Conservation (phyloP, 2,113 vertebrate genomes). For the Poeciliopsis occidentalis region DNA sequence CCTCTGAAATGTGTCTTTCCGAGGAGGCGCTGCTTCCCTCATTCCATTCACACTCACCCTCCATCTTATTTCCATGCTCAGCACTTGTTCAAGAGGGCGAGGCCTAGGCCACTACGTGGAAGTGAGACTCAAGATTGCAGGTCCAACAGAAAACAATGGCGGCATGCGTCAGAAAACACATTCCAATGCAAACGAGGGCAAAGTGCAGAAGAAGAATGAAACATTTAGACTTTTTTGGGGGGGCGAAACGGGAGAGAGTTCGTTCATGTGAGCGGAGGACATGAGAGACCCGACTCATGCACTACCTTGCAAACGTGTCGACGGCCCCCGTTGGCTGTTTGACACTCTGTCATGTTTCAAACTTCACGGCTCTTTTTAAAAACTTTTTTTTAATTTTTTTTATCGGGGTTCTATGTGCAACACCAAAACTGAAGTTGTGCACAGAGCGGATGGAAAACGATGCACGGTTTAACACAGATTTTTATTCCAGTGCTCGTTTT, state of each 20-base stretch:
- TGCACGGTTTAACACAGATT: not conserved
- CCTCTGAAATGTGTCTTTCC: conserved; percentile 32
- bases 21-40: conserved; percentile 43
- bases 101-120: conserved; percentile 15
- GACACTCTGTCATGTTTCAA: not conserved
- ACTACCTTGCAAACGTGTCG: not conserved
- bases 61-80: conserved; percentile 29
- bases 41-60: conserved; percentile 59
- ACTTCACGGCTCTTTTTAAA: not conserved
- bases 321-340: not conserved
- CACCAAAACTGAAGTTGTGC: not conserved
- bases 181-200: conserved; percentile 11
- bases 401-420: too few species aligned
- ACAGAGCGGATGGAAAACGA: not conserved
- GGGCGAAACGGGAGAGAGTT: not conserved
- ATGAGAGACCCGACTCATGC: not conserved
- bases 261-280: not conserved
- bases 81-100: conserved; percentile 25
- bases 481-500: not conserved
- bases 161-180: conserved; percentile 57
- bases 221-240: not conserved
- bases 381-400: too few species aligned
- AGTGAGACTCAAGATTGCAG: conserved; percentile 59
- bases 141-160: conserved; percentile 69
- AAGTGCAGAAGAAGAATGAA: conserved; percentile 24